Evolutionary conservation across 2,888 invertebrate genomes (phyloP).

Genomic region (Holacanthella duospinosa): DNA sequence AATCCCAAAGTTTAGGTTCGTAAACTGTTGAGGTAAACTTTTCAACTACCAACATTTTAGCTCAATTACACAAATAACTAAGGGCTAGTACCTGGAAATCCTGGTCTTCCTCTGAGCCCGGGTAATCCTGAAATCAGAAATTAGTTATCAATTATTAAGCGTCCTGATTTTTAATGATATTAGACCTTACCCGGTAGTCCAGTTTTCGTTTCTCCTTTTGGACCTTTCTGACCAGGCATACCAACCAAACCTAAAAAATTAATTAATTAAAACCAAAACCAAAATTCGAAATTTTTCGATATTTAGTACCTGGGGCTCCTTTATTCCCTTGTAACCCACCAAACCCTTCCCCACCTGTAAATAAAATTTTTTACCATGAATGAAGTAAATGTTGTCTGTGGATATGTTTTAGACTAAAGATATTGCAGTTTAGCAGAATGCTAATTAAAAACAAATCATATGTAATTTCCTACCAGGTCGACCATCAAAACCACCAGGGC

Average conservation of each 20-base stretch:
- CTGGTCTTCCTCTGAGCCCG: constrained; percentile 44
- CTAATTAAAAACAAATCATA: too few relatives aligned
- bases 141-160: too few relatives aligned
- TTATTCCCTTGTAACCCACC: neutral
- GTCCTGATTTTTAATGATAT: neutral
- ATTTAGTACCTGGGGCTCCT: neutral
- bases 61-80: constrained; percentile 37
- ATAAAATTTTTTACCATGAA: neutral
- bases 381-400: too few relatives aligned
- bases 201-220: neutral
- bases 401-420: too few relatives aligned
- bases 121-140: constrained; percentile 8
- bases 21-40: too few relatives aligned
- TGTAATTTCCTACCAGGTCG: neutral
- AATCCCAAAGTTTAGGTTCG: too few relatives aligned
- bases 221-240: neutral
- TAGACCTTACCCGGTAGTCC: neutral
- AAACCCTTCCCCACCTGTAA: neutral
- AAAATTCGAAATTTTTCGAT: neutral
- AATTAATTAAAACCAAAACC: neutral
- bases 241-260: too few relatives aligned
- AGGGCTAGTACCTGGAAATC: constrained; percentile 37
- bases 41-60: too few relatives aligned
- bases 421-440: too few relatives aligned
- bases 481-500: constrained; percentile 12